phyloP scores from a whole-genome alignment of 2,113 vertebrate species.

The Perca fluviatilis region DNA sequence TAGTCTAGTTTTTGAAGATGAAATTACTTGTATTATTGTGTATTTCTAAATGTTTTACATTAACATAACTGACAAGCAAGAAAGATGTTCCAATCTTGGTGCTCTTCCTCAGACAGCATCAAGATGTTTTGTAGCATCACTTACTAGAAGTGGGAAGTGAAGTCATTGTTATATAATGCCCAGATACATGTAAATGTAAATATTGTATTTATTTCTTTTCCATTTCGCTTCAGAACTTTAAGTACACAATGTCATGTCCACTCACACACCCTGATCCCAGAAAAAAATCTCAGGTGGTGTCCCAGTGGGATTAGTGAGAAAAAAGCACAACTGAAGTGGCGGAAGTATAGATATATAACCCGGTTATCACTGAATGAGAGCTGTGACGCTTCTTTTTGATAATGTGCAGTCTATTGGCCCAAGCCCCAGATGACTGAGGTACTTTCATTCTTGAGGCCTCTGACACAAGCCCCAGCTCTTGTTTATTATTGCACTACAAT shows the following conservation, averaged over 20 bases:
- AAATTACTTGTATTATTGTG: not conserved
- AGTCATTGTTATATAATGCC: not conserved
- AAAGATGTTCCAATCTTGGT: not conserved
- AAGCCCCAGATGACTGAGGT: constrained; percentile 41
- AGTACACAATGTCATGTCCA: constrained; percentile 5
- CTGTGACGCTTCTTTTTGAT: constrained; percentile 35
- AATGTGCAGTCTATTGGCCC: constrained; percentile 18
- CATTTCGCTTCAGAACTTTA: not conserved
- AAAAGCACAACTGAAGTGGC: constrained; percentile 12
- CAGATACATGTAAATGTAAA: not conserved
- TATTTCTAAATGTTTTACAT: not conserved
- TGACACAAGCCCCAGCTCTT: constrained; percentile 30
- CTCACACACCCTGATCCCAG: not conserved
- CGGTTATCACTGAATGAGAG: constrained; percentile 25
- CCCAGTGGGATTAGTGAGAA: not conserved
- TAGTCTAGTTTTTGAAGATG: not conserved
- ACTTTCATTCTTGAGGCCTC: constrained; percentile 34
- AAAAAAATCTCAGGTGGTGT: constrained; percentile 25
- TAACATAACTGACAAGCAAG: not conserved
- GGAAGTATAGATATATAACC: constrained; percentile 14
- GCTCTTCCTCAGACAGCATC: not conserved
- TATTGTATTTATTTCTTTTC: constrained; percentile 12
- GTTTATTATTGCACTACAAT: constrained; percentile 35
- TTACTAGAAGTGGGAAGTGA: not conserved
- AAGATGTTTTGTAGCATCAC: not conserved